Base-by-base conservation (phyloP, 64 coral and sea anemone genomes). In the Montipora efflorescens region DNA sequence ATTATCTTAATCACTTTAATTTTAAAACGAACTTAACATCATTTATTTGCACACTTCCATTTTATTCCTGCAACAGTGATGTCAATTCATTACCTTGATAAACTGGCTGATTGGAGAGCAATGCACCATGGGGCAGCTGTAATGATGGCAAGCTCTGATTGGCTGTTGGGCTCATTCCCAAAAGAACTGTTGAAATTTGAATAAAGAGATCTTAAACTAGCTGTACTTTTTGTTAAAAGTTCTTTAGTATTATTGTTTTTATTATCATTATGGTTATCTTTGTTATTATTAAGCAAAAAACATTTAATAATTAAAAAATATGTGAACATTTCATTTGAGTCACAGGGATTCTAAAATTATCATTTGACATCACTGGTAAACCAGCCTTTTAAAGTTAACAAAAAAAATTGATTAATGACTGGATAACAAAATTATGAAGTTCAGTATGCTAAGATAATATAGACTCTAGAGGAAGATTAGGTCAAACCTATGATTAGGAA, bases 131-230 rank as follows among this genome's bases (percentile, higher is more conserved):
- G 12, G 81, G 22, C 70, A 92, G 81, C 90, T 57, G 90, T 75
- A 92, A 77, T 8, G 90, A 50, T 25, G 87, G 70, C 70, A 76
- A 44, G 7, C 23, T 78, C 48, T 92, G 90, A 28, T 47, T 92
- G 19, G 52, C 20, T 48, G 90, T 82, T 49, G 82, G 72, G 82
- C 75, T 92, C 81, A 84, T 84, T 15, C 90, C 90, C 75, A 92
- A 77, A 47, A 86, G 80, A 75, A 92, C 90, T 92, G 90, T 92
- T 92, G 82, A 51, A 86, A 86, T 86, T 86, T 86, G 67, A 86
- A 86, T 71, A 44, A 71, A 70, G 5, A 50, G 15, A 19, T 78
- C 43, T 48, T 13, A 48, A 48, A 76, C 13, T 46, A 36, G 53
- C 53, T 57, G 3, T 57, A 8, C 3, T 23, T 3, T 76, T 46